Evolutionary conservation across 2,888 invertebrate species (phyloP), one percentile per base, ranked within the genome.

Genomic region (Blastobasis adustella): DNA sequence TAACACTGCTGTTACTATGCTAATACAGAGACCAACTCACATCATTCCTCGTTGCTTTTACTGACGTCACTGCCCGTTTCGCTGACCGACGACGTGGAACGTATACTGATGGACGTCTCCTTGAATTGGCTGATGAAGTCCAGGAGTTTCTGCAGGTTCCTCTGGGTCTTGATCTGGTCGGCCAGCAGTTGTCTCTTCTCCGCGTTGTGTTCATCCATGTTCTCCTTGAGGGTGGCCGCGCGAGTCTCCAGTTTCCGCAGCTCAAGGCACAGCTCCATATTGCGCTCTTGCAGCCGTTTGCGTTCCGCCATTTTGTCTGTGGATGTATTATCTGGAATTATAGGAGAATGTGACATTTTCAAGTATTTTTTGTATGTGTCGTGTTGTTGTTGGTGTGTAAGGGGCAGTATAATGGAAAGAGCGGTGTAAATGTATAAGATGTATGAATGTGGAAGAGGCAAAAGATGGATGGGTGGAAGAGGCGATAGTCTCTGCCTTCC

Each of bases 121-220:
- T 86, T 86, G 54, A 89, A 89, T 56, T 85, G 87, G 51, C 86
- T 82, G 62, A 89, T 84, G 63, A 89, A 89, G 62, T 89, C 89
- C 5, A 89, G 73, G 6, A 89, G 78, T 53, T 86, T 87, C 71
- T 89, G 87, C 9, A 89, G 73, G 63, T 88, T 84, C 56, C 86
- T 73, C 64, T 87, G 88, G 4, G 86, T 89, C 56, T 83, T 79
- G 36, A 89, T 86, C 63, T 89, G 88, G 56, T 85, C 84, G 3
- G 88, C 78, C 8, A 89, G 62, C 9, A 89, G 66, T 53, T 87
- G 81, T 2, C 87, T 69, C 57, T 89, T 89, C 63, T 88, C 89
- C 0, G 79, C 82, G 44, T 86, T 86, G 57, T 87, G 88, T 37
- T 86, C 86, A 59, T 87, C 86, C 7, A 89, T 58, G 55, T 83